Percentiles rank a stretch among this genome's conserved stretches.
Conservation (phyloP, 2,113 vertebrate genomes). For the Muntiacus reevesi region DNA sequence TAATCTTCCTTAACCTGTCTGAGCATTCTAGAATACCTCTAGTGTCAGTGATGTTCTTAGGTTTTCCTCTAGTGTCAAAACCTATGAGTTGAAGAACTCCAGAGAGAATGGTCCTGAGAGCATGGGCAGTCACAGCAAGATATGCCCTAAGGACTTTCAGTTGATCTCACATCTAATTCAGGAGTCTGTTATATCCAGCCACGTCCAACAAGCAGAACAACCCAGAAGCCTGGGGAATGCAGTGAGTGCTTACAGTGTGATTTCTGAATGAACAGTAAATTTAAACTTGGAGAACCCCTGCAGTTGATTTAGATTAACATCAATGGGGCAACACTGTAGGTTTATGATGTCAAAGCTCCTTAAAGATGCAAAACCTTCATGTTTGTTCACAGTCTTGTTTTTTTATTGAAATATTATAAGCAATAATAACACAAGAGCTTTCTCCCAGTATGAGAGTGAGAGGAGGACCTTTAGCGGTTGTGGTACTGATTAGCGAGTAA, state of each 20-base stretch:
- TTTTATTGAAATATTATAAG: conserved; percentile 23
- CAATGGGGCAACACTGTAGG: not conserved
- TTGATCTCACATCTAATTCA: not conserved
- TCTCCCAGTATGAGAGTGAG: not conserved
- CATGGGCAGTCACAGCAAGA: not conserved
- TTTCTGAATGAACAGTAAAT: conserved; percentile 8
- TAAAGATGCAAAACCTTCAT: not conserved
- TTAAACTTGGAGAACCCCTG: not conserved
- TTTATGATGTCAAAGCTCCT: not conserved
- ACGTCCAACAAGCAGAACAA: not conserved
- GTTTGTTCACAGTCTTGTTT: not conserved
- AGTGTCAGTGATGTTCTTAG: not conserved
- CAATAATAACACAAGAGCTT: not conserved
- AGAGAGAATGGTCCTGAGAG: not conserved
- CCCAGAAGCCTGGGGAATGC: not conserved
- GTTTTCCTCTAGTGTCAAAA: not conserved
- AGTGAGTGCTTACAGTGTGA: not conserved
- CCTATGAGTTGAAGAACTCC: not conserved
- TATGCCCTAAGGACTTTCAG: not conserved
- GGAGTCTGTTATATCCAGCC: not conserved
- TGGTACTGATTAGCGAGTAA: not conserved
- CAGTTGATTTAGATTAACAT: not conserved
- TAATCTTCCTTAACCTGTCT: not conserved
- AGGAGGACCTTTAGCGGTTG: not conserved
- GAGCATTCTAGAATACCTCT: not conserved